Base-by-base conservation (phyloP, 2,797 vertebrate species). In the Microctenopoma steveboyesi region DNA sequence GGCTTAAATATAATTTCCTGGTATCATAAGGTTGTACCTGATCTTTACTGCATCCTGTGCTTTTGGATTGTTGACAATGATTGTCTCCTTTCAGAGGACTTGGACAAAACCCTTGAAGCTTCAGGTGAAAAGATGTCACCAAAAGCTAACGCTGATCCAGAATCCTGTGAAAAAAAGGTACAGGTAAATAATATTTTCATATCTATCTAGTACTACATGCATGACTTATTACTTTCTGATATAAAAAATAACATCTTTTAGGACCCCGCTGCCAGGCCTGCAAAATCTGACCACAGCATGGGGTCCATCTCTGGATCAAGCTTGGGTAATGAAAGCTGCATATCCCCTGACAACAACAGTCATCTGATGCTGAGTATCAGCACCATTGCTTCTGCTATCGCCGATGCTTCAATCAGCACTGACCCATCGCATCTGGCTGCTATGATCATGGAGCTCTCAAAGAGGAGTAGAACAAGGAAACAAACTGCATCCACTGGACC, bases 321-420 rank as follows among this genome's bases (percentile, higher is more conserved):
- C 22, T 11, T 46, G 13, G 60, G 30, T 8, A 77, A 80, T 50
- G 74, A 86, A 56, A 90, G 64, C 78, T 18, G 27, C 12, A 55
- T 58, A 22, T 84, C 88, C 30, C 77, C 80, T 0, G 79, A 81
- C 60, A 87, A 67, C 59, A 81, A 67, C 65, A 91, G 85, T 76
- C 57, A 76, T n/a, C 78, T 90, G 49, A 84, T 90, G 75, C 93
- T 98, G 33, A 97, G 95, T 72, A 96, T 99, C 71, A 99, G 97
- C 82, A 96, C 95, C 2, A 99, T 99, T 68, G 96, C 97, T 51
- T 94, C 95, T 37, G 98, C 97, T 46, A 97, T 99, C 54, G 95
- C 95, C 4, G 94, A 98, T 69, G 96, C 96, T 5, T 99, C 98
- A 4, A 83, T 95, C 67, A 98, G 93, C 74, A 93, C 95, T 2